Conservation (phyloP, 2,113 vertebrate genomes). For the Lynx canadensis region DNA sequence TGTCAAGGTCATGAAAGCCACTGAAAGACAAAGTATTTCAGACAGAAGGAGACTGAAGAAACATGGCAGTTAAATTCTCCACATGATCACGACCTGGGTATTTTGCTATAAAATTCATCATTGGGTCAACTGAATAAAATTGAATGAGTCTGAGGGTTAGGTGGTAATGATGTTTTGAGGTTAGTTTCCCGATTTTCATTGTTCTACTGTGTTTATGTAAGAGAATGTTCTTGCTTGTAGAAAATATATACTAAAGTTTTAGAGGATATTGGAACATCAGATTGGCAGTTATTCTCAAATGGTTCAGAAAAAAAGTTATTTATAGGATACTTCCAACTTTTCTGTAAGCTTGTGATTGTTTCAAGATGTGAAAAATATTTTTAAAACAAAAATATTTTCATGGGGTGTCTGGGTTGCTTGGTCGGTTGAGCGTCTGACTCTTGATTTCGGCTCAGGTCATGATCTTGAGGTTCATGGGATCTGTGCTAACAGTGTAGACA, state of each 20-base stretch:
- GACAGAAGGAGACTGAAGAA: neutral
- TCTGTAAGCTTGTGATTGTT: neutral
- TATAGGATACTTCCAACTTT: neutral
- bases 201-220: neutral
- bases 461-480: no score
- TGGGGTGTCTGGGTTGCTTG: no score
- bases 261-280: neutral
- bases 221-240: neutral
- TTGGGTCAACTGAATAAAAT: neutral
- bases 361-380: neutral
- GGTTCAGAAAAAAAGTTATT: neutral
- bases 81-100: neutral
- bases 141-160: neutral
- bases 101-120: neutral
- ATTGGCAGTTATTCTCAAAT: neutral
- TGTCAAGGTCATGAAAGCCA: neutral
- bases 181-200: neutral
- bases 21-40: neutral
- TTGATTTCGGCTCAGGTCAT: no score
- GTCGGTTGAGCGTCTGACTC: no score
- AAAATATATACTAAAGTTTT: constrained; percentile 10
- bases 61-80: neutral
- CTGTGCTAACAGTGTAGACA: no score
- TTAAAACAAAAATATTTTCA: neutral
- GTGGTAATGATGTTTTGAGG: neutral